A percentile compares a stretch with the other conserved stretches of the same genome.
These are phyloP conservation scores for Gallinago paraguaiae DNA, from an alignment of 2,113 vertebrate genomes.

Conservation along the genomic window DNA sequence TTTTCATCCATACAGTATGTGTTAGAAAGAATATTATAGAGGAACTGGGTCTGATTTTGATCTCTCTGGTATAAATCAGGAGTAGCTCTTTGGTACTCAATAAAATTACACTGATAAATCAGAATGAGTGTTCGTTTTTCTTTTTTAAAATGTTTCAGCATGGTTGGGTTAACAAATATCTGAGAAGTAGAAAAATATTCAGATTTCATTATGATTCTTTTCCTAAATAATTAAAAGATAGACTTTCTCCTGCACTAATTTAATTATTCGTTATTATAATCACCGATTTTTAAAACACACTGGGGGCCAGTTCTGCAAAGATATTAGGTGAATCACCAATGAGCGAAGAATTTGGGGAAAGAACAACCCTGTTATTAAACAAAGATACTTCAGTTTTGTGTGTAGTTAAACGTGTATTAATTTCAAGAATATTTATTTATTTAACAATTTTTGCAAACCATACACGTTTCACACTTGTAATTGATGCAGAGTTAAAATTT, in stretches of 20 bases:
- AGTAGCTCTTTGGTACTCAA: conserved; percentile 28
- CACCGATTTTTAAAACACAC: neutral
- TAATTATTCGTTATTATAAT: conserved; percentile 5
- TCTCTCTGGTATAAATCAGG: conserved; percentile 41
- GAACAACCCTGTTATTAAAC: neutral
- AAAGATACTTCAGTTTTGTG: neutral
- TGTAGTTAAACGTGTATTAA: neutral
- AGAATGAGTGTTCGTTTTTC: neutral
- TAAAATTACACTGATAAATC: conserved; percentile 27
- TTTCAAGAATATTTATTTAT: neutral
- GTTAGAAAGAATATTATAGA: conserved; percentile 10
- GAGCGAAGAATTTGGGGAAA: neutral
- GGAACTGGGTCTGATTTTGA: conserved; percentile 38
- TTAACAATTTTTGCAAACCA: neutral
- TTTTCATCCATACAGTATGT: conserved; percentile 7
- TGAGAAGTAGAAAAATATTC: neutral
- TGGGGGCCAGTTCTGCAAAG: neutral
- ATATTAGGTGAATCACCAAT: neutral
- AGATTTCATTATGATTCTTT: neutral
- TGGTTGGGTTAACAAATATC: neutral
- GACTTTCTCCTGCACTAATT: neutral
- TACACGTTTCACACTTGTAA: neutral
- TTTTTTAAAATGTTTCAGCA: neutral
- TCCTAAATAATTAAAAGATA: neutral
- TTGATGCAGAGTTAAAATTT: neutral